Evolutionary conservation across 2,113 vertebrate species (phyloP).

Genomic region (Nanorana parkeri): DNA sequence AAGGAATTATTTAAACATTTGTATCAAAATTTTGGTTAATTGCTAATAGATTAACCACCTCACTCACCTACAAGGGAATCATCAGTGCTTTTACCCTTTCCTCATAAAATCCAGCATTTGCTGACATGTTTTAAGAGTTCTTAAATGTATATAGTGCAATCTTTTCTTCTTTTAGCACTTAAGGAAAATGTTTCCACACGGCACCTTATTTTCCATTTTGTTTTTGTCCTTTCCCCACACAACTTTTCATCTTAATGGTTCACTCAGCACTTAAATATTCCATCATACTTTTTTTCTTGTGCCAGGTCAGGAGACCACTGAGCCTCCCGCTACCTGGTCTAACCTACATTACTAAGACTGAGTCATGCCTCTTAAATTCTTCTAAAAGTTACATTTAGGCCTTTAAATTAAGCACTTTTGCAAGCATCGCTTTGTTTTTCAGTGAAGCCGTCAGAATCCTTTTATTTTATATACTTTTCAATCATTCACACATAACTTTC

Average conservation of each 20-base stretch:
- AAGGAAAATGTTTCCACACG: conserved; percentile 14
- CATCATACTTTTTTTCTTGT: no score
- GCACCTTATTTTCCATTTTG: conserved; percentile 45
- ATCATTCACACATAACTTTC: background rate
- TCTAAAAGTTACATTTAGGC: background rate
- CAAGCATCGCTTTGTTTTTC: conserved; percentile 1
- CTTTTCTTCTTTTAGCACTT: conserved; percentile 44
- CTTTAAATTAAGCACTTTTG: conserved; percentile 14
- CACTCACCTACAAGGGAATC: background rate
- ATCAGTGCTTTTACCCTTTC: background rate
- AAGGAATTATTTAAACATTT: background rate
- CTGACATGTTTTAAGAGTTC: background rate
- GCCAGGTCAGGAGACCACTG: no score
- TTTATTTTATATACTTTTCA: background rate
- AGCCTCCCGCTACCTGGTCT: no score
- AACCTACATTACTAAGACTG: no score
- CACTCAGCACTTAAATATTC: no score
- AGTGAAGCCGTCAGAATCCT: background rate
- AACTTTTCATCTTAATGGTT: background rate
- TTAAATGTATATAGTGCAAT: background rate
- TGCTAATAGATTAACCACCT: background rate
- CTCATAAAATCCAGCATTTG: background rate
- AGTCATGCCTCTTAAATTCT: no score
- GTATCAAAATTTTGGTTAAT: conserved; percentile 12
- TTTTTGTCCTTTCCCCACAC: background rate